A percentile compares a stretch with the other conserved stretches of the same genome.
phyloP scores from a whole-genome alignment of 2,888 invertebrate genomes.

The Leptopterna dolabrata region DNA sequence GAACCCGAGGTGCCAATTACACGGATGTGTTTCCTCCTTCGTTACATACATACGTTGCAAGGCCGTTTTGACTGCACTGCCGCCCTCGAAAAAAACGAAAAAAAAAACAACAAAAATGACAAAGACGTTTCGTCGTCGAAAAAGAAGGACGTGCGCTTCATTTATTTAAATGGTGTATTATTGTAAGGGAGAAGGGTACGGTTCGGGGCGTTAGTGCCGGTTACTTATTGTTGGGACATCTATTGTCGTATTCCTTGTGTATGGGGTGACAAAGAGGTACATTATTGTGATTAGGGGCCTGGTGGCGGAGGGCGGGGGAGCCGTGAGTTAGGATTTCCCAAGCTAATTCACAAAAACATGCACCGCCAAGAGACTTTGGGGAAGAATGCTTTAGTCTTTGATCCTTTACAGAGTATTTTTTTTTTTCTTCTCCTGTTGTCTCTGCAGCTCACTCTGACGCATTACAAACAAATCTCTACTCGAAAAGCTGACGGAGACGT shows the following conservation, averaged over 20 bases:
- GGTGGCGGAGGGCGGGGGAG: slow-evolving; percentile 4
- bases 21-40: slow-evolving; percentile 40
- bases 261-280: slow-evolving; percentile 39
- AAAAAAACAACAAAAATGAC: background rate
- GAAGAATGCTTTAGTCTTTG: slow-evolving; percentile 28
- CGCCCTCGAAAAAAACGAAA: background rate
- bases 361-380: slow-evolving; percentile 23
- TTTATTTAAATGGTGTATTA: slow-evolving; percentile 58
- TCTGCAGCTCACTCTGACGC: background rate
- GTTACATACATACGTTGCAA: background rate
- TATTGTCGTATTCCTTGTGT: slow-evolving; percentile 33
- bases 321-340: slow-evolving; percentile 10
- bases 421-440: slow-evolving; percentile 3
- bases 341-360: slow-evolving; percentile 49
- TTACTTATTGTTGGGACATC: slow-evolving; percentile 48
- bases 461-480: background rate
- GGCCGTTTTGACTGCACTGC: background rate
- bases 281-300: slow-evolving; percentile 45
- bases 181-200: slow-evolving; percentile 44
- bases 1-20: slow-evolving; percentile 36
- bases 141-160: slow-evolving; percentile 42
- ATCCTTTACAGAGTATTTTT: slow-evolving; percentile 22
- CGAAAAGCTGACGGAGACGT: slow-evolving; percentile 24
- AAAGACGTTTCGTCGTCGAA: background rate
- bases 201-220: slow-evolving; percentile 42